These are phyloP conservation scores for Caenorhabditis panamensis DNA, from an alignment of 2,888 invertebrate species.

Conservation along the genomic window DNA sequence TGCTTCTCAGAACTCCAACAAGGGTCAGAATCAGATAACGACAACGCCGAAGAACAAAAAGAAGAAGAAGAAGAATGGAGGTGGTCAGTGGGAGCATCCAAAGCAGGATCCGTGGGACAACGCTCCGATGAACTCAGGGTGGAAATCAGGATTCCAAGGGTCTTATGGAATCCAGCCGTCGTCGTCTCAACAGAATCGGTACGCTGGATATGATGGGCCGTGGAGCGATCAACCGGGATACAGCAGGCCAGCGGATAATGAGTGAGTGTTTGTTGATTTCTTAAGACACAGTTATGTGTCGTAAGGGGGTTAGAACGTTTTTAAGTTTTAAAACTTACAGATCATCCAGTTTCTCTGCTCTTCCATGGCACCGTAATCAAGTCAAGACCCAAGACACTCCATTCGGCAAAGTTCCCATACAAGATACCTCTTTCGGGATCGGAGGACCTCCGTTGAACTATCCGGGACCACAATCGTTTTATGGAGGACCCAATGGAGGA, in stretches of 20 bases:
- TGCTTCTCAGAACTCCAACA: not conserved
- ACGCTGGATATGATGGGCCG: not conserved
- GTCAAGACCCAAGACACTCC: slow-evolving; percentile 44
- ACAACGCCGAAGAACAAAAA: not conserved
- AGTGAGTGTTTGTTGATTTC: slow-evolving; percentile 3
- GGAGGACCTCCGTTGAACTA: not conserved
- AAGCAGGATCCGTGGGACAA: not conserved
- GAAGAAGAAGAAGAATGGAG: not conserved
- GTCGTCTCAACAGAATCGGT: not conserved
- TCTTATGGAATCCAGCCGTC: not conserved
- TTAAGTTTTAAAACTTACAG: slow-evolving; percentile 13
- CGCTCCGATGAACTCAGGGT: not conserved
- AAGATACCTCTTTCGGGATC: slow-evolving; percentile 17
- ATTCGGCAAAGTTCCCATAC: slow-evolving; percentile 44
- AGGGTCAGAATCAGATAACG: not conserved
- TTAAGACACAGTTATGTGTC: no score
- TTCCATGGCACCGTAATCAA: slow-evolving; percentile 34
- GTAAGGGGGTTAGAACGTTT: no score
- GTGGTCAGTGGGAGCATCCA: not conserved
- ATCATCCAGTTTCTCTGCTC: slow-evolving; percentile 1
- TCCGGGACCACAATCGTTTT: not conserved
- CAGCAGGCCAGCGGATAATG: not conserved
- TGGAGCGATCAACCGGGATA: slow-evolving; percentile 19
- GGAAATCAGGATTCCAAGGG: no score
- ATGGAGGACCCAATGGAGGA: not conserved